These are phyloP conservation scores for Bombylius discolor DNA, from an alignment of 2,888 invertebrate genomes.

Conservation along the genomic window DNA sequence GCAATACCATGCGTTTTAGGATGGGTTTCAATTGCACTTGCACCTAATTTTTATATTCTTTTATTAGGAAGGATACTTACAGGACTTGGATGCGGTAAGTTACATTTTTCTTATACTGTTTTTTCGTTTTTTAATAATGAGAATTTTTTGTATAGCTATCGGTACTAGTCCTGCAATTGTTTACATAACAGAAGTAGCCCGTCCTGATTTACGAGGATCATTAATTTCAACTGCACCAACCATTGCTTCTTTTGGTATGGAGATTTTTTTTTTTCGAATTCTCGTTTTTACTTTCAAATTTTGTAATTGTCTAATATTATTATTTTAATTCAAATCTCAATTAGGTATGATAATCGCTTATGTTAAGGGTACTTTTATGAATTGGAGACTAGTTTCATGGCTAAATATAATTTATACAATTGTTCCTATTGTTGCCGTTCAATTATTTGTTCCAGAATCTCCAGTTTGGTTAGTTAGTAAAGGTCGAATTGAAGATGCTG, in stretches of 20 bases:
- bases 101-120: background rate
- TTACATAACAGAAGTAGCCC: constrained; percentile 47
- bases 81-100: constrained; percentile 41
- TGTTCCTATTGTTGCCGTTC: constrained; percentile 38
- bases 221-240: constrained; percentile 45
- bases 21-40: constrained; percentile 43
- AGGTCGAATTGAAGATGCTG: constrained; percentile 42
- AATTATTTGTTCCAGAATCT: constrained; percentile 43
- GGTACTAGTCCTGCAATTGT: constrained; percentile 48
- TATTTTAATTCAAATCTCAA: constrained; percentile 1
- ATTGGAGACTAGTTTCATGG: constrained; percentile 46
- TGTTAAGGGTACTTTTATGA: constrained; percentile 41
- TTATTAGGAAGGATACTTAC: constrained; percentile 41
- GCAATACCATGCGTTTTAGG: constrained; percentile 42
- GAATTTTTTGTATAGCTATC: constrained; percentile 29
- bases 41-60: constrained; percentile 39
- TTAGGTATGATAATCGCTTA: constrained; percentile 46
- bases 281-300: background rate
- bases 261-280: constrained; percentile 5
- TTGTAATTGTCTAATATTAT: too few relatives aligned
- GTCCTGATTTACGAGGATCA: constrained; percentile 46
- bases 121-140: background rate
- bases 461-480: constrained; percentile 46
- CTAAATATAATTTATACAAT: constrained; percentile 40
- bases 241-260: constrained; percentile 43